Evolutionary conservation across 2,888 invertebrate species (phyloP).

Genomic region (Nineta flava): DNA sequence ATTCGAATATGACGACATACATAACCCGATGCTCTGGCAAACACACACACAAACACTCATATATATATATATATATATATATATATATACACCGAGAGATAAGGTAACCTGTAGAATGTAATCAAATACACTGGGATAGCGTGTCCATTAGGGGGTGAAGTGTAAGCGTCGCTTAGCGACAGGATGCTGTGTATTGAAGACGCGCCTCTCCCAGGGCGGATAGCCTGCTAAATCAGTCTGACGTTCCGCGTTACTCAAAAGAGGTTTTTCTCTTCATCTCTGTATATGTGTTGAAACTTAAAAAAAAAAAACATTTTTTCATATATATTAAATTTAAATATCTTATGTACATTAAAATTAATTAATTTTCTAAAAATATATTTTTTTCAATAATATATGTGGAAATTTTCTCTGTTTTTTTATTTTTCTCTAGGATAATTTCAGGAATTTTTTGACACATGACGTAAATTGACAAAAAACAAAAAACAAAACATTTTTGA

Average conservation of each 20-base stretch:
- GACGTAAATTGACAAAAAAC: too few species aligned
- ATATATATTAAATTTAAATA: not conserved
- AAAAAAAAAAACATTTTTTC: not conserved
- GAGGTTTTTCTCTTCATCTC: not conserved
- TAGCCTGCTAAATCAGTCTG: not conserved
- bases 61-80: too few species aligned
- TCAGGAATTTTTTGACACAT: too few species aligned
- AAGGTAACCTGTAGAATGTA: not conserved
- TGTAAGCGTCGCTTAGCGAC: conserved; percentile 2
- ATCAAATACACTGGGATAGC: not conserved
- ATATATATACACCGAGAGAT: not conserved
- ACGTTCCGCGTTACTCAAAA: conserved; percentile 2
- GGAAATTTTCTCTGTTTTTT: too few species aligned
- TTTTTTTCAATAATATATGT: not conserved
- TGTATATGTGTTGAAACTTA: too few species aligned
- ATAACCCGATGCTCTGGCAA: too few species aligned
- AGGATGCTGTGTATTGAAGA: conserved; percentile 1
- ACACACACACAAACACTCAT: too few species aligned
- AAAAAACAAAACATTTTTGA: too few species aligned
- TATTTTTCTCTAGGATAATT: too few species aligned
- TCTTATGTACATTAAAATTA: not conserved
- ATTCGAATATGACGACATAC: too few species aligned
- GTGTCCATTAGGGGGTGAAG: not conserved
- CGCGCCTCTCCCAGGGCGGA: conserved; percentile 4
- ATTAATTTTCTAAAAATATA: not conserved